These are phyloP conservation scores for Drosophila arawakana DNA, from an alignment of 1,140 invertebrate genomes.

Conservation along the genomic window DNA sequence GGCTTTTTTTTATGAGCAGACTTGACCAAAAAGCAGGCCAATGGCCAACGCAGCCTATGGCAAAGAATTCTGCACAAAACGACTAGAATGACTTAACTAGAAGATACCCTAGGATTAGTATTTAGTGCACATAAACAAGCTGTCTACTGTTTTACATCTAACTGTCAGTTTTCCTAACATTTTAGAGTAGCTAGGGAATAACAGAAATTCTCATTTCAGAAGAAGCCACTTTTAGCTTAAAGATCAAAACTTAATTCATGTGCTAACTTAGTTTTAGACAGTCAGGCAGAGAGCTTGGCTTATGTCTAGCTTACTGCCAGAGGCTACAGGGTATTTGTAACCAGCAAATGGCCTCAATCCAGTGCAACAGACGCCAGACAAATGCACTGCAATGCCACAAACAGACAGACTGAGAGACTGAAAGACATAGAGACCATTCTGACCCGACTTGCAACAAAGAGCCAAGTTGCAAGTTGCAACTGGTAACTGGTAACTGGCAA, in stretches of 20 bases:
- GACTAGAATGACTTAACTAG: constrained; percentile 6
- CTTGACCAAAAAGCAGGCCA: constrained; percentile 73
- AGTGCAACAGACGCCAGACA: constrained; percentile 62
- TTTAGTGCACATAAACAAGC: background rate
- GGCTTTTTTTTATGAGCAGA: constrained; percentile 73
- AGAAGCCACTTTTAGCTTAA: background rate
- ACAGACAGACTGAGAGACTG: constrained; percentile 58
- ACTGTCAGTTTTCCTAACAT: background rate
- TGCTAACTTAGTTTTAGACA: background rate
- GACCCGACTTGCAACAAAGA: constrained; percentile 28
- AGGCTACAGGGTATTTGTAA: constrained; percentile 38
- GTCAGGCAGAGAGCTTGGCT: background rate
- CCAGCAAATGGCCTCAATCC: constrained; percentile 62
- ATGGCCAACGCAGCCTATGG: constrained; percentile 43
- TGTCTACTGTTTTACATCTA: background rate
- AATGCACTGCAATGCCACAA: constrained; percentile 78
- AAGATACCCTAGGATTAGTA: constrained; percentile 6
- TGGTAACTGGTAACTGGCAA: background rate
- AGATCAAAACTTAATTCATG: background rate
- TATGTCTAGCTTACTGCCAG: background rate
- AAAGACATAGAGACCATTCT: constrained; percentile 21
- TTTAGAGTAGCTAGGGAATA: background rate
- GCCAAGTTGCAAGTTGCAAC: constrained; percentile 11
- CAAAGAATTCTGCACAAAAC: background rate
- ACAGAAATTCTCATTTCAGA: background rate